These are phyloP conservation scores for Cancer borealis DNA, from an alignment of 2,888 invertebrate species.

Conservation along the genomic window DNA sequence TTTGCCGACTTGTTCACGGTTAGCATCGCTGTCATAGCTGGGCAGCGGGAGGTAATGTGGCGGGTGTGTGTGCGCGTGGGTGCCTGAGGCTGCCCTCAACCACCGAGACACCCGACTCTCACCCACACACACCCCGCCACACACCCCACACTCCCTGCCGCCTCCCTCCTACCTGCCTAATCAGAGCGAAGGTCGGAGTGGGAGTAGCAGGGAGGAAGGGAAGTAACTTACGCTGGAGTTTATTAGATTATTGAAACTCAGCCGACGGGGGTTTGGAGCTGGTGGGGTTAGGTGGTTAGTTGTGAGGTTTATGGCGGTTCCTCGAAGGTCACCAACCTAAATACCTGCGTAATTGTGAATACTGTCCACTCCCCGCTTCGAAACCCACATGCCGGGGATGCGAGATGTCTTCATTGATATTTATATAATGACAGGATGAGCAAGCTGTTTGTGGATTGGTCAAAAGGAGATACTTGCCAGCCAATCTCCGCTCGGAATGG, in stretches of 20 bases:
- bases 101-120: neutral
- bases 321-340: slow-evolving; percentile 35
- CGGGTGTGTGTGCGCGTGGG: neutral
- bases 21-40: slow-evolving; percentile 55
- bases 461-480: slow-evolving; percentile 8
- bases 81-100: neutral
- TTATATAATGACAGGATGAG: slow-evolving; percentile 40
- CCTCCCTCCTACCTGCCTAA: slow-evolving; percentile 4
- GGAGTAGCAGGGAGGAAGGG: too few species aligned
- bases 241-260: slow-evolving; percentile 49
- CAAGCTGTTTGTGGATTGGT: slow-evolving; percentile 35
- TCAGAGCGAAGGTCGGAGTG: slow-evolving; percentile 26
- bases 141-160: neutral
- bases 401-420: slow-evolving; percentile 58
- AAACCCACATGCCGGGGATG: slow-evolving; percentile 40
- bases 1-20: slow-evolving; percentile 49
- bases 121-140: neutral
- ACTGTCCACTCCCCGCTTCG: slow-evolving; percentile 24
- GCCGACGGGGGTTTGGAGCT: neutral
- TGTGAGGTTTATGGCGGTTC: slow-evolving; percentile 41
- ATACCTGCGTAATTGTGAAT: slow-evolving; percentile 55
- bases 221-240: slow-evolving; percentile 14
- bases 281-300: neutral
- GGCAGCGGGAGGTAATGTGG: slow-evolving; percentile 1
- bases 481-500: slow-evolving; percentile 31